Percentiles rank a stretch among this genome's conserved stretches.
phyloP scores from a whole-genome alignment of 2,797 vertebrate genomes.

The Ceyx erithaca region DNA sequence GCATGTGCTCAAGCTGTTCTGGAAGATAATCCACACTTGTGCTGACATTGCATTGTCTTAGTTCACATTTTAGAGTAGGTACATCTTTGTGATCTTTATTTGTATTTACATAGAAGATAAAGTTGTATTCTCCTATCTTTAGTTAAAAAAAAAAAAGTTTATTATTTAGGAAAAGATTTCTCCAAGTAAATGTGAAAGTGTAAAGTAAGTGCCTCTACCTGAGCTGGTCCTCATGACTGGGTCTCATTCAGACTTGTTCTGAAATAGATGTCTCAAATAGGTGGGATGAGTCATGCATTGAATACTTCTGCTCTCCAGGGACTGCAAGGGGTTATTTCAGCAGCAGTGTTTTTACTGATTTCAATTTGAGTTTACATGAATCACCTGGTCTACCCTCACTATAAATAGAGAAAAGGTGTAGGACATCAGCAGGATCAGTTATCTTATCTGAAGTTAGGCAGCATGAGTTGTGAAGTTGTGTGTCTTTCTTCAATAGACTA shows the following conservation, averaged over 20 bases:
- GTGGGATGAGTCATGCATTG: not conserved
- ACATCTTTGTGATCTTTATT: not conserved
- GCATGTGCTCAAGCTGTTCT: fast-evolving
- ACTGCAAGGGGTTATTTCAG: not conserved
- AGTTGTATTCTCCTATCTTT: not conserved
- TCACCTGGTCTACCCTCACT: not conserved
- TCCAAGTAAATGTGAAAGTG: not conserved
- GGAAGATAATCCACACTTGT: not conserved
- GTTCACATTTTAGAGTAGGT: not conserved
- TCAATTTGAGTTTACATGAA: not conserved
- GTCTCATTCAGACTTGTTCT: not conserved
- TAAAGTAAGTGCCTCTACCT: not conserved
- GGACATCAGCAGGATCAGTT: not conserved
- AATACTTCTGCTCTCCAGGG: not conserved
- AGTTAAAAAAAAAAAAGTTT: not conserved
- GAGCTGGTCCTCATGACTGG: not conserved
- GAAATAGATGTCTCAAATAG: not conserved
- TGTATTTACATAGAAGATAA: not conserved
- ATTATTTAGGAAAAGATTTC: not conserved
- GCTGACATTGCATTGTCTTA: not conserved
- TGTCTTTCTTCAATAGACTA: not conserved
- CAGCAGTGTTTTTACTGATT: not conserved
- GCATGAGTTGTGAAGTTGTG: not conserved
- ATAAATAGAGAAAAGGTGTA: not conserved
- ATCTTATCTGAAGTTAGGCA: not conserved